Evolutionary conservation across 2,797 vertebrate species (phyloP).

Genomic region (Hydrolagus colliei): DNA sequence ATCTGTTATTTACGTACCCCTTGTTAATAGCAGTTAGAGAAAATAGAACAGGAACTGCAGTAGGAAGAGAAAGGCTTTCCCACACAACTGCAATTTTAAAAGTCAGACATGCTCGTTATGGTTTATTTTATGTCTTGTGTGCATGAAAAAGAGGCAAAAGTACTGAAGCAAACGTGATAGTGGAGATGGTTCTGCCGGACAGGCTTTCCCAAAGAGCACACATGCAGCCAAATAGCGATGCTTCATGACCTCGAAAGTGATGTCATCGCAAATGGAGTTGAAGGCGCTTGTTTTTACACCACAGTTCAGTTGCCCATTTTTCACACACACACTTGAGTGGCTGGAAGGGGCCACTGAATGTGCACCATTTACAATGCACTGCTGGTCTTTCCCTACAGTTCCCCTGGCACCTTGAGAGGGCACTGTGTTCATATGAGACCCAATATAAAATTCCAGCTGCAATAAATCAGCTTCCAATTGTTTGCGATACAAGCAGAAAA

Average conservation of each 20-base stretch:
- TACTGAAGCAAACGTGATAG: conserved; percentile 67
- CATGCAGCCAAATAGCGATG: conserved; percentile 67
- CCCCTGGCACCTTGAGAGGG: not conserved
- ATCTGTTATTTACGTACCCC: conserved; percentile 47
- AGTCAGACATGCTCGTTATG: conserved; percentile 64
- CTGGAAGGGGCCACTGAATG: conserved; percentile 3
- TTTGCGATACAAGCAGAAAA: not conserved
- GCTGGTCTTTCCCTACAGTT: not conserved
- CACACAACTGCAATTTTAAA: conserved; percentile 62
- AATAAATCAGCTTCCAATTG: not conserved
- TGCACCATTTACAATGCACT: conserved; percentile 9
- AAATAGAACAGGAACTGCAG: conserved; percentile 36
- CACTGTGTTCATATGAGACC: not conserved
- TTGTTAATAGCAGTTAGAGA: conserved; percentile 42
- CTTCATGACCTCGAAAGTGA: conserved; percentile 56
- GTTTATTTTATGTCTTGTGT: conserved; percentile 56
- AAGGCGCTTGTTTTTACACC: conserved; percentile 64
- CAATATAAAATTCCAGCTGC: not conserved
- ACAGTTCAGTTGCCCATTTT: conserved; percentile 63
- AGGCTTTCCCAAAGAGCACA: conserved; percentile 57
- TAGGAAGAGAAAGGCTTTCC: conserved; percentile 75
- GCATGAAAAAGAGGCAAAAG: conserved; percentile 72
- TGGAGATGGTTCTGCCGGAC: conserved; percentile 62
- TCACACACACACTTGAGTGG: conserved; percentile 59
- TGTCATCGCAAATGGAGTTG: conserved; percentile 61